Evolutionary conservation across 1,140 invertebrate species (phyloP), one percentile per base, ranked within the genome.

Genomic region (Rhyacophila brunnea): DNA sequence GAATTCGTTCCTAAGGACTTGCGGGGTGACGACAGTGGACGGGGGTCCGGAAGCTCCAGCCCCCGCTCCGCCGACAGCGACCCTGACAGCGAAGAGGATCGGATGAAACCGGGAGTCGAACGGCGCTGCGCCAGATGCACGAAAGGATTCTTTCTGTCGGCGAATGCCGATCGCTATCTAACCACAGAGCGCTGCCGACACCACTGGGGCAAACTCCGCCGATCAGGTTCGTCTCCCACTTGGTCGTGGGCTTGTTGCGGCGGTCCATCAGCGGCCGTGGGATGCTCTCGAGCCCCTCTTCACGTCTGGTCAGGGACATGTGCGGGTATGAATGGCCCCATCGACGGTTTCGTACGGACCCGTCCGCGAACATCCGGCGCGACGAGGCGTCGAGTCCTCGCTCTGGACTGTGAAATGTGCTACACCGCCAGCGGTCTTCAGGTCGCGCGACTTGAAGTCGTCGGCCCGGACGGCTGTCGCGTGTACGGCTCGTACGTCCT

Each of bases 351-450:
- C 66, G 85, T 89, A 0, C 67, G 72, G 4, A 85, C 85, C 1
- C 68, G 68, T 44, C 74, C 77, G 1, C 71, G 76, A 1, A 74
- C 71, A 35, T 71, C 71, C 46, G 84, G 84, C 1, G 19, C 14
- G 5, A 49, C 54, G 6, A 13, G 45, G 10, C 43, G 55, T 6
- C 43, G 35, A 28, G 81, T 93, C 1, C 93, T 88, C 68, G 89
- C 91, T 0, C 67, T 97, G 0, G 95, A 98, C 70, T 94, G 93
- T 70, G 95, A 98, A 74, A 98, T 96, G 94, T 92, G 85, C 63
- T 96, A 88, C 69, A 96, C 93, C 0, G 83, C 81, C 0, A 77
- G 78, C 1, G 94, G 95, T 0, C 72, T 95, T 2, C 92, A 96
- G 71, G 69, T 96, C 1, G 87, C 89, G 1, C 88, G 90, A 68